phyloP scores from a whole-genome alignment of 2,888 invertebrate species.

The Ophraella communa region DNA sequence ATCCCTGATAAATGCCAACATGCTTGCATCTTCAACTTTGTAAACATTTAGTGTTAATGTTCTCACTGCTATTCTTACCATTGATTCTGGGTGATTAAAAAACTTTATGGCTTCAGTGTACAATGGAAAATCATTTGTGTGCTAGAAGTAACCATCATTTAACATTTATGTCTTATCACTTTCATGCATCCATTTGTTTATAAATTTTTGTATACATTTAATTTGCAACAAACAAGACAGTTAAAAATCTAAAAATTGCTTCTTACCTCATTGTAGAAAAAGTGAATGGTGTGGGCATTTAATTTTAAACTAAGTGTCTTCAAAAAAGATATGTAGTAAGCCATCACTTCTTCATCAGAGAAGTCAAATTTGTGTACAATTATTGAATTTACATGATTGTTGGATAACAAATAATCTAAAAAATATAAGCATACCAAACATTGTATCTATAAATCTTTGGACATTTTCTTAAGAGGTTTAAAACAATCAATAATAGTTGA shows the following conservation, averaged over 20 bases:
- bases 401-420: slow-evolving; percentile 97
- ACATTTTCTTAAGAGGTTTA: no score
- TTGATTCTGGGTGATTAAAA: slow-evolving; percentile 98
- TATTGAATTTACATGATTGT: slow-evolving; percentile 99
- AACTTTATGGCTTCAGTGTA: slow-evolving; percentile 99
- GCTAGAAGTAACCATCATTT: slow-evolving; percentile 64
- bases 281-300: slow-evolving; percentile 98
- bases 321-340: slow-evolving; percentile 98
- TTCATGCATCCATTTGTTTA: no score
- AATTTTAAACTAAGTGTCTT: slow-evolving; percentile 97
- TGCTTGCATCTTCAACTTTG: slow-evolving; percentile 89
- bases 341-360: slow-evolving; percentile 99
- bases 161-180: slow-evolving; percentile 3
- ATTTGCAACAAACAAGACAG: no score
- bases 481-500: no score
- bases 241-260: no score
- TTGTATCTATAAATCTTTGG: no score
- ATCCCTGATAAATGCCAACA: slow-evolving; percentile 94
- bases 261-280: slow-evolving; percentile 97
- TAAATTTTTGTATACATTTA: no score
- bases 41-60: slow-evolving; percentile 98
- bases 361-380: slow-evolving; percentile 99
- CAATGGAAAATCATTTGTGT: slow-evolving; percentile 97
- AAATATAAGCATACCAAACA: no score
- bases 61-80: slow-evolving; percentile 98